A percentile compares a stretch with the other conserved stretches of the same genome.
Conservation (phyloP, 1,140 invertebrate genomes). For the Drosophila hydei region DNA sequence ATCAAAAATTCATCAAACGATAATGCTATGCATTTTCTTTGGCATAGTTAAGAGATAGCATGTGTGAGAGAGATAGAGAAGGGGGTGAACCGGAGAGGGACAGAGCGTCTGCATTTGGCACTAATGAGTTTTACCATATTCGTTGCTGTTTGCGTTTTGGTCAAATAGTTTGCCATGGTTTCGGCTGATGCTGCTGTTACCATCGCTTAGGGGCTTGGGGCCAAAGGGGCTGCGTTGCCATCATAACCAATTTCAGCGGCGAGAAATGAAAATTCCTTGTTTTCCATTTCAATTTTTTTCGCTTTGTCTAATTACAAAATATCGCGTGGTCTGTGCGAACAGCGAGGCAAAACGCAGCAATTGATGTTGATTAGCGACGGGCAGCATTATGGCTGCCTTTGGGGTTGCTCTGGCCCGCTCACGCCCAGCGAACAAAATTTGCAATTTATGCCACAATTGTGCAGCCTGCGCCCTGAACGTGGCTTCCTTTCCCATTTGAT, state of each 20-base stretch:
- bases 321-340: constrained; percentile 42
- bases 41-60: neutral
- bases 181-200: constrained; percentile 23
- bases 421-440: constrained; percentile 8
- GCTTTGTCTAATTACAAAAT: constrained; percentile 72
- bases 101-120: constrained; percentile 53
- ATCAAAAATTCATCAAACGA: neutral
- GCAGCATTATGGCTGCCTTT: neutral
- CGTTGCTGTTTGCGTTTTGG: constrained; percentile 48
- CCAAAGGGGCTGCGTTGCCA: neutral
- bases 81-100: neutral
- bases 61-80: neutral
- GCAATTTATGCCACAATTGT: constrained; percentile 32
- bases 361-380: constrained; percentile 68
- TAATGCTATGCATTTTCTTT: constrained; percentile 29
- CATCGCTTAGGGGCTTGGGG: neutral
- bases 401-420: neutral
- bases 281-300: constrained; percentile 23
- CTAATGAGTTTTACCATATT: constrained; percentile 79
- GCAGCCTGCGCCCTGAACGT: constrained; percentile 9
- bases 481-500: neutral
- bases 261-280: constrained; percentile 46
- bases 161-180: constrained; percentile 58
- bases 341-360: constrained; percentile 40
- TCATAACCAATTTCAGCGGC: constrained; percentile 8